Percentiles rank a stretch among this genome's conserved stretches.
Evolutionary conservation across 2,113 vertebrate genomes (phyloP).

Genomic region (Nycticorax nycticorax): DNA sequence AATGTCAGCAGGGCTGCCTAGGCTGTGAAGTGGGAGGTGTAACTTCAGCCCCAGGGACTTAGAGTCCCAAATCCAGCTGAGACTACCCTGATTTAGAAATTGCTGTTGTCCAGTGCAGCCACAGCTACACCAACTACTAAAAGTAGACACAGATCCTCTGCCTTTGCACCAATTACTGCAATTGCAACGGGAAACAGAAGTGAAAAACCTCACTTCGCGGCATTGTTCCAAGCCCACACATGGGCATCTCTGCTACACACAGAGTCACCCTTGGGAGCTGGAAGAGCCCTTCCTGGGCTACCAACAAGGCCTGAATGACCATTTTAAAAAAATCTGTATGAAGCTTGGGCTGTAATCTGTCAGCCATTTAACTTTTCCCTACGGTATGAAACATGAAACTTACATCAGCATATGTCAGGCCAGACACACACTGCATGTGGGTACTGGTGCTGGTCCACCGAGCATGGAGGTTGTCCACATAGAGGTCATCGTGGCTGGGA

Average conservation of each 20-base stretch:
- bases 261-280: neutral
- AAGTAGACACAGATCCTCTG: neutral
- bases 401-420: neutral
- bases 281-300: neutral
- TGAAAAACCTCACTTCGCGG: neutral
- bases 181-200: slow-evolving; percentile 3
- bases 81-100: neutral
- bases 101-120: neutral
- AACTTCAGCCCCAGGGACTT: neutral
- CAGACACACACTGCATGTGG: neutral
- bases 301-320: neutral
- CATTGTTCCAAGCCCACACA: neutral
- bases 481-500: fast-evolving
- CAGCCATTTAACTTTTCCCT: neutral
- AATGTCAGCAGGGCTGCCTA: neutral
- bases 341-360: neutral
- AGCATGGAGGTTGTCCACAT: neutral
- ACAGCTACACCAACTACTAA: neutral
- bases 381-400: neutral
- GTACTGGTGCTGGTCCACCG: neutral
- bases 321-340: neutral
- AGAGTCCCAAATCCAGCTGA: neutral
- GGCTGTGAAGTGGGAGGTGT: neutral
- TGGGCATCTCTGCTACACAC: neutral
- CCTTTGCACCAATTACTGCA: neutral